phyloP scores from a whole-genome alignment of 2,797 vertebrate genomes.

The Leptoclinus maculatus region DNA sequence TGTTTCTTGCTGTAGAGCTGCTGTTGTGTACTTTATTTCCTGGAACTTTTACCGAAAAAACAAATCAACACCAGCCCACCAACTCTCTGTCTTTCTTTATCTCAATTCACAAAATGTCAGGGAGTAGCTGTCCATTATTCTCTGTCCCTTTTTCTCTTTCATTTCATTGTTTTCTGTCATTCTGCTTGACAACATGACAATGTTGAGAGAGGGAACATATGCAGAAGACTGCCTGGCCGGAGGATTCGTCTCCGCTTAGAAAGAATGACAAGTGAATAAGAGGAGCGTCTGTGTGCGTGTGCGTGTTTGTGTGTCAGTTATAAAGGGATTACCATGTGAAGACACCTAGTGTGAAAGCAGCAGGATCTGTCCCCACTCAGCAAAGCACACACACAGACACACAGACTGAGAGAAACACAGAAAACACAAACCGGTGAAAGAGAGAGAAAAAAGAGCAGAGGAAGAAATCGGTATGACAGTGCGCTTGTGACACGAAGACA shows the following conservation, averaged over 20 bases:
- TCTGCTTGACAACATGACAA: conserved; percentile 54
- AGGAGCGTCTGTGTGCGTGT: conserved; percentile 40
- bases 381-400: conserved; percentile 28
- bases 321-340: conserved; percentile 70
- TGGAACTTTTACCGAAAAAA: conserved; percentile 23
- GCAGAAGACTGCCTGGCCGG: conserved; percentile 54
- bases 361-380: conserved; percentile 58
- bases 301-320: conserved; percentile 51
- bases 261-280: conserved; percentile 72
- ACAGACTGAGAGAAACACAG: conserved; percentile 19
- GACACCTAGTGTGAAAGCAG: conserved; percentile 53
- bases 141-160: conserved; percentile 42
- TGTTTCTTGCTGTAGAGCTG: background rate
- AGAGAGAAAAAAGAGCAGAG: conserved; percentile 2
- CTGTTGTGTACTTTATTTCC: conserved; percentile 4
- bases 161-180: conserved; percentile 36
- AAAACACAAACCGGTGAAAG: conserved; percentile 43
- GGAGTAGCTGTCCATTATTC: conserved; percentile 66
- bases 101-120: conserved; percentile 56
- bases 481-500: conserved; percentile 23
- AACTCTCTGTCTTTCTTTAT: conserved; percentile 43
- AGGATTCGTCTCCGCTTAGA: conserved; percentile 64
- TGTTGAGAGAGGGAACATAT: conserved; percentile 63
- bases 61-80: conserved; percentile 41
- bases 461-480: conserved; percentile 23